Percentiles rank a stretch among this genome's conserved stretches.
Evolutionary conservation across 2,888 invertebrate species (phyloP).

Genomic region (Fissipunctia ypsillon): DNA sequence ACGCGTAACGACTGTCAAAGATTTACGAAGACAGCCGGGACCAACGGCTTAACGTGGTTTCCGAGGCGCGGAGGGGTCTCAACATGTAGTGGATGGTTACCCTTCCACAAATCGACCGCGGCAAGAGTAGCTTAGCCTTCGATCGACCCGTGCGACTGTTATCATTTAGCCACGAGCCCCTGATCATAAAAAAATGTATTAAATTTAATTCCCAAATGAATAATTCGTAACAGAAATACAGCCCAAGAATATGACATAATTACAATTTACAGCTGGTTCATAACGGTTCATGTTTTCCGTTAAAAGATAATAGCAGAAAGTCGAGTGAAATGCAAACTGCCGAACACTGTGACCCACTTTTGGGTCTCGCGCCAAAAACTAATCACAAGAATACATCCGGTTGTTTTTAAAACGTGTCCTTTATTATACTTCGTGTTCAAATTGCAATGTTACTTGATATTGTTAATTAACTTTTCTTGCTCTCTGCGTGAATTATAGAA

Average conservation of each 20-base stretch:
- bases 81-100: no score
- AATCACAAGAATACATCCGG: conserved; percentile 50
- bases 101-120: no score
- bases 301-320: conserved; percentile 63
- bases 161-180: no score
- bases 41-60: no score
- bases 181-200: conserved; percentile 4
- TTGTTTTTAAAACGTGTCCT: conserved; percentile 43
- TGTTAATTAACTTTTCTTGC: conserved; percentile 20
- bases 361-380: conserved; percentile 47
- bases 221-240: conserved; percentile 6
- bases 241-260: conserved; percentile 50
- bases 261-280: conserved; percentile 64
- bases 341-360: conserved; percentile 55
- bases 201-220: conserved; percentile 15
- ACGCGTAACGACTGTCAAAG: no score
- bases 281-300: conserved; percentile 60
- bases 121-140: no score
- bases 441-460: conserved; percentile 35
- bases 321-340: conserved; percentile 58
- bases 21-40: no score
- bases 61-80: no score
- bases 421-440: conserved; percentile 37
- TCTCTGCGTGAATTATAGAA: conserved; percentile 19
- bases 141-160: no score